Evolutionary conservation across 2,888 invertebrate species (phyloP).

Genomic region (Tholera decimalis): DNA sequence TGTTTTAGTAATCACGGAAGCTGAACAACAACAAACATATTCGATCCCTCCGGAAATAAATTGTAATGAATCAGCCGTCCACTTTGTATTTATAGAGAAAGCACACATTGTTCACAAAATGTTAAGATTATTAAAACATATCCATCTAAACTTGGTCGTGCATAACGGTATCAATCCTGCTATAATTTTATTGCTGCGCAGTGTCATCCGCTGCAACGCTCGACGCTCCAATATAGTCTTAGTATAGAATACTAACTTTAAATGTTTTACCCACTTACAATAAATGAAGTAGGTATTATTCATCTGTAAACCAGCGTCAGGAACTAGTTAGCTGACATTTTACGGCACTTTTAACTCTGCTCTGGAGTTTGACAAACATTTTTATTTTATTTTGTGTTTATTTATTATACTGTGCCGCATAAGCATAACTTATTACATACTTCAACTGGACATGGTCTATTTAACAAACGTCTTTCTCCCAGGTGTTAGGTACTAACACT

Average conservation of each 20-base stretch:
- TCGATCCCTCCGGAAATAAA: conserved; percentile 64
- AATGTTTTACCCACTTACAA: too few relatives aligned
- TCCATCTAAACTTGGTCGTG: neutral
- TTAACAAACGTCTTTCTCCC: conserved; percentile 53
- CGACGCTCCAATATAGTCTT: neutral
- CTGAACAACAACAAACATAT: conserved; percentile 69
- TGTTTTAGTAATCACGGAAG: conserved; percentile 67
- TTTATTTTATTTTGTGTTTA: too few relatives aligned
- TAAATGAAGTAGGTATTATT: too few relatives aligned
- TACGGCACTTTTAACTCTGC: neutral
- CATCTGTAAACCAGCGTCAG: neutral
- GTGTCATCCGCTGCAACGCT: neutral
- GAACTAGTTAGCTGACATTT: neutral
- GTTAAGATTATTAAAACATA: neutral
- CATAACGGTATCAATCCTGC: conserved; percentile 12
- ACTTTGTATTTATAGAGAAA: conserved; percentile 32
- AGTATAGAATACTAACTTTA: too few relatives aligned
- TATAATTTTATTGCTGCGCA: conserved; percentile 8
- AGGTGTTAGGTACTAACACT: conserved; percentile 50
- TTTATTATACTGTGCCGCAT: conserved; percentile 3
- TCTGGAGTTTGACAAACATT: too few relatives aligned
- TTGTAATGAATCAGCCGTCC: conserved; percentile 55
- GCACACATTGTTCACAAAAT: conserved; percentile 4
- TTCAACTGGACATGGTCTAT: conserved; percentile 54
- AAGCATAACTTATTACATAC: conserved; percentile 11